Conservation (phyloP, 2,888 invertebrate species). For the Nymphalis urticae region DNA sequence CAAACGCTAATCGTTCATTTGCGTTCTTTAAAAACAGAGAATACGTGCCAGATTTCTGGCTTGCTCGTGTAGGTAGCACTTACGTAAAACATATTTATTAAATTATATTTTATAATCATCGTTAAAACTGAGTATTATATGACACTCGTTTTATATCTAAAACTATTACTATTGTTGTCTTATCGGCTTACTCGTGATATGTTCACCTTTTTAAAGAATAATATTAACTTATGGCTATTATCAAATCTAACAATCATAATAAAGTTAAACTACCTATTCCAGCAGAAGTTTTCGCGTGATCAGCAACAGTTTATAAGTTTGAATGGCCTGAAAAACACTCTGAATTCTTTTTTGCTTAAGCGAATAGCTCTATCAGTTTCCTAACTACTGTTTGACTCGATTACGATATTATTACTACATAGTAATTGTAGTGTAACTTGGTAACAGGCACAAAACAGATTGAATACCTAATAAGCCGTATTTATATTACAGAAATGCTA, state of each 20-base stretch:
- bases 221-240: constrained; percentile 12
- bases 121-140: no score
- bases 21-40: constrained; percentile 22
- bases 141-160: no score
- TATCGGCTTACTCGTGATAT: not conserved
- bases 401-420: constrained; percentile 12
- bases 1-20: constrained; percentile 33
- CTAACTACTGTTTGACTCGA: constrained; percentile 14
- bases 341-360: constrained; percentile 41
- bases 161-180: not conserved
- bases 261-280: constrained; percentile 36
- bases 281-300: constrained; percentile 49
- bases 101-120: no score
- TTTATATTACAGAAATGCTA: not conserved
- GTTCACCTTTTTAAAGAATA: constrained; percentile 1
- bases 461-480: not conserved
- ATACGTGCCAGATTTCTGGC: constrained; percentile 22
- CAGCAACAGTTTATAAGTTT: constrained; percentile 48
- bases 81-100: constrained; percentile 2
- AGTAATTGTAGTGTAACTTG: constrained; percentile 6
- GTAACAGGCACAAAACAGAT: constrained; percentile 24
- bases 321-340: constrained; percentile 47
- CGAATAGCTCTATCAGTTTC: constrained; percentile 46
- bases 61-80: constrained; percentile 16
- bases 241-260: constrained; percentile 22